Evolutionary conservation across 2,113 vertebrate species (phyloP).

Genomic region (Antennarius striatus): DNA sequence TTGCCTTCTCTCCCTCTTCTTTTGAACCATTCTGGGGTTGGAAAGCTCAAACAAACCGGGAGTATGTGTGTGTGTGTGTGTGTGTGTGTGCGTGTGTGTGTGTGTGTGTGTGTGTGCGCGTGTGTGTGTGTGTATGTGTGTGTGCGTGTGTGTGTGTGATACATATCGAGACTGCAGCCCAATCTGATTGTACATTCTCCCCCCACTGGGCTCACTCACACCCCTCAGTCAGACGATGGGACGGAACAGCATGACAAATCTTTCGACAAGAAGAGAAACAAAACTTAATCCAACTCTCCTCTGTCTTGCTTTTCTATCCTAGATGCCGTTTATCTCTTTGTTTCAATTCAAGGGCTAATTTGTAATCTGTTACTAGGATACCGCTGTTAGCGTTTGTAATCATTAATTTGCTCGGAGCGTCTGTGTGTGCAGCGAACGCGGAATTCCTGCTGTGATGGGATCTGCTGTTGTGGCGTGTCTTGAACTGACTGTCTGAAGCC

Average conservation of each 20-base stretch:
- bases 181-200: slow-evolving; percentile 63
- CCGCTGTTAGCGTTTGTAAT: slow-evolving; percentile 54
- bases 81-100: slow-evolving; percentile 8
- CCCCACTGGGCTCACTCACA: slow-evolving; percentile 39
- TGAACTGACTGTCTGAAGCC: slow-evolving; percentile 50
- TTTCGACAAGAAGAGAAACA: slow-evolving; percentile 25
- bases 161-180: slow-evolving; percentile 57
- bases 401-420: slow-evolving; percentile 43
- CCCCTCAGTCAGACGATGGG: slow-evolving; percentile 35
- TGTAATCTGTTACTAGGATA: slow-evolving; percentile 53
- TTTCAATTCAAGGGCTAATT: slow-evolving; percentile 84
- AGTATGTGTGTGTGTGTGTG: slow-evolving; percentile 18
- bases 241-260: slow-evolving; percentile 34
- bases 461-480: slow-evolving; percentile 64
- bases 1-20: slow-evolving; percentile 35
- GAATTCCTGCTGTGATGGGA: slow-evolving; percentile 44
- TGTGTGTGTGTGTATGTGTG: not conserved
- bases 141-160: slow-evolving; percentile 25
- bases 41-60: slow-evolving; percentile 12
- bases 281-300: slow-evolving; percentile 35
- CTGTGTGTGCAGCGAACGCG: slow-evolving; percentile 37
- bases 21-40: no score
- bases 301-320: slow-evolving; percentile 43
- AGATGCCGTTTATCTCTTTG: slow-evolving; percentile 47
- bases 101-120: slow-evolving; percentile 12